phyloP scores from a whole-genome alignment of 2,797 vertebrate genomes.

The Mormyrops attenuatus region DNA sequence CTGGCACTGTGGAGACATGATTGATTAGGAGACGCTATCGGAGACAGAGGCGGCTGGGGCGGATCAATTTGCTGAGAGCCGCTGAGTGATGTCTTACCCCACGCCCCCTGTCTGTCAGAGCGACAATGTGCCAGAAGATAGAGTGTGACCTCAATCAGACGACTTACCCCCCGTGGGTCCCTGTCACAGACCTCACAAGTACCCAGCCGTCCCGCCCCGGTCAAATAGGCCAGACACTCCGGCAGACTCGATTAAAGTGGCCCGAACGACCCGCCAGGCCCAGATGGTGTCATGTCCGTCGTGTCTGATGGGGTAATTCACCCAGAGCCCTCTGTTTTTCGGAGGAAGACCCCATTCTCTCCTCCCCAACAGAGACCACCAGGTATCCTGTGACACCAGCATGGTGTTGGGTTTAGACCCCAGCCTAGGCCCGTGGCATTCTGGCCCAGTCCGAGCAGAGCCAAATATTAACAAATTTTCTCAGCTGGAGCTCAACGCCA shows the following conservation, averaged over 20 bases:
- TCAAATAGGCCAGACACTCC: background rate
- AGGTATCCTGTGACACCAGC: background rate
- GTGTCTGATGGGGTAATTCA: background rate
- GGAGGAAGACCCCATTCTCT: background rate
- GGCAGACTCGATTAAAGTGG: conserved; percentile 11
- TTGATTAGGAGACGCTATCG: conserved; percentile 49
- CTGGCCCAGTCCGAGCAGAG: background rate
- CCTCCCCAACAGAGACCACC: background rate
- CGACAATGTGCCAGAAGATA: background rate
- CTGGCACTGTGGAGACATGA: conserved; percentile 38
- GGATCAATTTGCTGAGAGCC: conserved; percentile 48
- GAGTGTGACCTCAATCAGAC: conserved; percentile 33
- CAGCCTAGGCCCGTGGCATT: background rate
- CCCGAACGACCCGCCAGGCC: background rate
- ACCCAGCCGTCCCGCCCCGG: background rate
- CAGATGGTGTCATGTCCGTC: background rate
- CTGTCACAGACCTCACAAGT: conserved; percentile 23
- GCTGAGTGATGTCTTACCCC: conserved; percentile 37
- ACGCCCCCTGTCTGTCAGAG: conserved; percentile 6
- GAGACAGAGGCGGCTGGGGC: conserved; percentile 38
- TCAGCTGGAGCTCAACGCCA: background rate
- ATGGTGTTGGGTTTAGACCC: background rate
- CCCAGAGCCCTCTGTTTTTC: background rate
- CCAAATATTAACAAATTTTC: background rate
- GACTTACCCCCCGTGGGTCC: conserved; percentile 12